Evolutionary conservation across 2,113 vertebrate genomes (phyloP), one percentile per base, ranked within the genome.

Genomic region (Pyxicephalus adspersus): DNA sequence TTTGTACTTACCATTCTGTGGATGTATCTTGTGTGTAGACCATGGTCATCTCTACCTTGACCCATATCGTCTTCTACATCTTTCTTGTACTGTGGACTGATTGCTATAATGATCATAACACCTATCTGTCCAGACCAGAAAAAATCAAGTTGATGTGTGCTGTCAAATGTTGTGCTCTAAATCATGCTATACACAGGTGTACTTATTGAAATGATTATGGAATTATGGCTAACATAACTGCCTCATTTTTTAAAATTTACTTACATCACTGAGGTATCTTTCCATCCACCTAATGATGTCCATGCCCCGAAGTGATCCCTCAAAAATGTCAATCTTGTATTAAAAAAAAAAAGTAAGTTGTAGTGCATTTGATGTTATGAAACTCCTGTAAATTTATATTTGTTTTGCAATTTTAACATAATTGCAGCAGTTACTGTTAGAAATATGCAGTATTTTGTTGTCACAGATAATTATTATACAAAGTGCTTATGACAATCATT

Each of bases 221-320:
- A 45, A 45, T 45, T 76, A 18, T 4, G 22, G 22, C 22, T 22
- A 4, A 50, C 7, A 7, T 16, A 25, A 23, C 65, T 50, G 34
- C n/a, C 5, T 6, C 3, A 45, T 26, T 45, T 17, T 16, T 2
- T 22, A 60, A 54, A 58, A 16, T 26, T 85, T 88, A 94, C 95
- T 94, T 92, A 98, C 97, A 88, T 99, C 94, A 84, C 95, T 94
- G 85, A 99, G 87, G 85, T 91, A 97, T 74, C 93, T 89, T 86
- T 98, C 97, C 96, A 97, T 98, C 96, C 97, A 99, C 76, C 95
- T 96, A 83, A 93, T 97, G 87, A 96, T 95, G 87, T 94, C 94
- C 91, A 99, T 95, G 74, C 92, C 94, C 86, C 93, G 91, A 74
- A 97, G 84, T 0, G 95, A 89, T 77, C 93, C 94, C 51, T 98